phyloP scores from a whole-genome alignment of 2,888 invertebrate genomes.

The Rapana venosa region DNA sequence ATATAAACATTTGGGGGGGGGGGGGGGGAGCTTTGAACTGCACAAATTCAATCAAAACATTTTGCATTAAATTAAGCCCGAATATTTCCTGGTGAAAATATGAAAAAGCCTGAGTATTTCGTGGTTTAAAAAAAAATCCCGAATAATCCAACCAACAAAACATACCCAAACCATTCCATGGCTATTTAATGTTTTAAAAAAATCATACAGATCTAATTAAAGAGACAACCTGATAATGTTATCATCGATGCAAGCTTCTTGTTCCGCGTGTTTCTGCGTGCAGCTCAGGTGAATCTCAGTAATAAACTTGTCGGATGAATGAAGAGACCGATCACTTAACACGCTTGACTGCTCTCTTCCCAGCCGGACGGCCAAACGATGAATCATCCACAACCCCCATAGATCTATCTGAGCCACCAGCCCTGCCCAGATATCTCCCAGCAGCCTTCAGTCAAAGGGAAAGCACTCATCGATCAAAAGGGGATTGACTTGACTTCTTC shows the following conservation, averaged over 20 bases:
- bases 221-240: not conserved
- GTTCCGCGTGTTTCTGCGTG: not conserved
- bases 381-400: not conserved
- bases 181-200: not conserved
- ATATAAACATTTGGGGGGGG: too few species aligned
- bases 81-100: too few species aligned
- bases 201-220: not conserved
- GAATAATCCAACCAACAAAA: too few species aligned
- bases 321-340: not conserved
- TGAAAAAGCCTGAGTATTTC: too few species aligned
- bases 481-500: not conserved
- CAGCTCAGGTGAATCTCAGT: constrained; percentile 8
- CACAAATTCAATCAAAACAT: too few species aligned
- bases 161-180: not conserved
- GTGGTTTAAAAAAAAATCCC: too few species aligned
- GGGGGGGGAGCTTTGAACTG: too few species aligned
- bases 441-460: not conserved
- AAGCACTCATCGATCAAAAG: not conserved
- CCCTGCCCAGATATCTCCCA: too few species aligned
- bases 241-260: not conserved
- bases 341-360: not conserved
- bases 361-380: not conserved
- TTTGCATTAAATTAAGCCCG: too few species aligned
- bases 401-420: not conserved
- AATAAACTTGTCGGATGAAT: not conserved